Conservation (phyloP, 2,888 invertebrate genomes). For the Cotesia congregata region DNA sequence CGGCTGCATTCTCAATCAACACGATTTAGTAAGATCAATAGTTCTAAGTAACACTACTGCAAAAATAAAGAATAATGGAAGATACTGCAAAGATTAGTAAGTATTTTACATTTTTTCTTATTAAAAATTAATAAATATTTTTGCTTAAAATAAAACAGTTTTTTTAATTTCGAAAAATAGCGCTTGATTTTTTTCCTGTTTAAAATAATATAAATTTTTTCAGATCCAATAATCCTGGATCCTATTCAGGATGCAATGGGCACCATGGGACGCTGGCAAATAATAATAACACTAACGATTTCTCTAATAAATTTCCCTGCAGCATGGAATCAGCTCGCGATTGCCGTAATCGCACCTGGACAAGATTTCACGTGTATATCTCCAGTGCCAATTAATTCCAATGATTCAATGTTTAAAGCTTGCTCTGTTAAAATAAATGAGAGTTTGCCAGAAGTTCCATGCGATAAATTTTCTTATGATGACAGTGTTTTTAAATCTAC, state of each 20-base stretch:
- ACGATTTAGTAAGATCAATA: no score
- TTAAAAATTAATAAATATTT: no score
- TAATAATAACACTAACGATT: conserved; percentile 72
- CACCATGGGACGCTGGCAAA: conserved; percentile 73
- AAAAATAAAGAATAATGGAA: no score
- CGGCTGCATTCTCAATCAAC: no score
- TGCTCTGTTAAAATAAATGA: neutral
- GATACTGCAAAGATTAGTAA: no score
- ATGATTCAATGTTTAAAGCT: conserved; percentile 54
- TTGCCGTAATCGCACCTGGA: conserved; percentile 74
- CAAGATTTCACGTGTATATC: conserved; percentile 71
- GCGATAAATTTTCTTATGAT: conserved; percentile 72
- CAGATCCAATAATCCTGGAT: conserved; percentile 58
- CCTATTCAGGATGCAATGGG: conserved; percentile 72
- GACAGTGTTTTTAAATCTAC: conserved; percentile 74
- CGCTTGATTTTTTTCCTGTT: no score
- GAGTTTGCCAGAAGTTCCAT: conserved; percentile 43
- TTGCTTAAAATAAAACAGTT: no score
- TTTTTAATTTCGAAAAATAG: no score
- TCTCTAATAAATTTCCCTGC: conserved; percentile 73
- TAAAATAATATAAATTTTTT: conserved; percentile 7
- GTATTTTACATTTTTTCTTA: no score
- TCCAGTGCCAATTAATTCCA: conserved; percentile 54
- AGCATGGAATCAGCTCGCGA: conserved; percentile 74
- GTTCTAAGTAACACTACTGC: no score